Percentiles rank a stretch among this genome's conserved stretches.
phyloP scores from a whole-genome alignment of 2,113 vertebrate genomes.

The Sylvietta virens region DNA sequence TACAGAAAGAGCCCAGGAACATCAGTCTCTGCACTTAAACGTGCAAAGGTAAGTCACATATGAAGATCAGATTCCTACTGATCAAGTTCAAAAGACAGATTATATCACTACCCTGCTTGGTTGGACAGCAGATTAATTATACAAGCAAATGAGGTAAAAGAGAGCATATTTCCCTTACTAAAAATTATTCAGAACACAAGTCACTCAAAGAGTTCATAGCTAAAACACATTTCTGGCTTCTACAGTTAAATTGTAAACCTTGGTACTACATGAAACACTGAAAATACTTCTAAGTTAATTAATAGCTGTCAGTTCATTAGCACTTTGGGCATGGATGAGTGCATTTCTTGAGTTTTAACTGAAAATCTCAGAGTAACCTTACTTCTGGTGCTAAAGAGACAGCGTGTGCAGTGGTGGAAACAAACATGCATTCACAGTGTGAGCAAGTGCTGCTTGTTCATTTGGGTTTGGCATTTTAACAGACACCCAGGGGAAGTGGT shows the following conservation, averaged over 20 bases:
- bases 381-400: background rate
- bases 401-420: background rate
- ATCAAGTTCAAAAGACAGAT: background rate
- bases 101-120: background rate
- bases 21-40: background rate
- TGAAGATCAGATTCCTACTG: background rate
- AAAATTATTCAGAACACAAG: background rate
- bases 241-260: background rate
- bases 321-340: background rate
- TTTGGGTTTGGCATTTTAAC: constrained; percentile 5
- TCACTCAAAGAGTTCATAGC: background rate
- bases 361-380: background rate
- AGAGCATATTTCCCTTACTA: background rate
- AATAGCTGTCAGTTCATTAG: background rate
- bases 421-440: background rate
- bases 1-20: background rate
- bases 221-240: background rate
- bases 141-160: background rate
- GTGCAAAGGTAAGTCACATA: background rate
- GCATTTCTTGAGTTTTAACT: background rate
- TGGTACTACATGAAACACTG: background rate
- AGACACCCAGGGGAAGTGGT: background rate
- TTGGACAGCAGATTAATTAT: background rate
- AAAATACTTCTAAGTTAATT: background rate
- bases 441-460: background rate